These are phyloP conservation scores for Liasis olivaceus DNA, from an alignment of 2,797 vertebrate species.

Conservation along the genomic window DNA sequence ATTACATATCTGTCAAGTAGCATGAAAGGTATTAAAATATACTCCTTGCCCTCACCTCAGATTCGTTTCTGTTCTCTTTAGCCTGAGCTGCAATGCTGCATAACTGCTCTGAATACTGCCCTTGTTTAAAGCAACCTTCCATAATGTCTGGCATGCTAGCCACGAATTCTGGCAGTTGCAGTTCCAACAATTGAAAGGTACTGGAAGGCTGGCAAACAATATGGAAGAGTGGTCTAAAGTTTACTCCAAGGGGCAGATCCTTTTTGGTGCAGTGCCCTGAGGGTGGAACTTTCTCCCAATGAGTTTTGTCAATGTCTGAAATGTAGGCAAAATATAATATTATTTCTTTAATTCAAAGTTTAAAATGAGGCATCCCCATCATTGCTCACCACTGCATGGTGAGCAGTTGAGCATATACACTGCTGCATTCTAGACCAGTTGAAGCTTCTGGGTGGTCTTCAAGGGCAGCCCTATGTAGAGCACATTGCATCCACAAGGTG, in stretches of 20 bases:
- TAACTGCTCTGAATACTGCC: background rate
- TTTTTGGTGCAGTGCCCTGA: background rate
- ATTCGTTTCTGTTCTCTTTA: constrained; percentile 40
- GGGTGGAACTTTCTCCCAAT: background rate
- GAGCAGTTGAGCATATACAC: no score
- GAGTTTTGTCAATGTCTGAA: background rate
- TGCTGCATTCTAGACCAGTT: no score
- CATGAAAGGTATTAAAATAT: constrained; percentile 56
- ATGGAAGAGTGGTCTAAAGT: background rate
- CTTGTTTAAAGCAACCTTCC: background rate
- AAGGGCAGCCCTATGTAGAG: no score
- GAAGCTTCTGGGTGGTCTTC: no score
- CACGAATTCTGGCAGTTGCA: background rate
- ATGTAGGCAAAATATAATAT: background rate
- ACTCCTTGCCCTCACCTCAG: constrained; percentile 26
- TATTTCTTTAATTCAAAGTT: background rate
- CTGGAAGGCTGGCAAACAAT: background rate
- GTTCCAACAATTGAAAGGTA: background rate
- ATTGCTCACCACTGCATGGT: no score
- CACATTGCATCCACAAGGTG: no score
- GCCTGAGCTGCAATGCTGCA: background rate
- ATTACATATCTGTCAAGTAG: constrained; percentile 47
- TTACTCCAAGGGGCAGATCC: background rate
- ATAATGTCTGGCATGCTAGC: background rate
- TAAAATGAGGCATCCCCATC: background rate